Conservation (phyloP, 2,888 invertebrate species). For the Limnephilus marmoratus region DNA sequence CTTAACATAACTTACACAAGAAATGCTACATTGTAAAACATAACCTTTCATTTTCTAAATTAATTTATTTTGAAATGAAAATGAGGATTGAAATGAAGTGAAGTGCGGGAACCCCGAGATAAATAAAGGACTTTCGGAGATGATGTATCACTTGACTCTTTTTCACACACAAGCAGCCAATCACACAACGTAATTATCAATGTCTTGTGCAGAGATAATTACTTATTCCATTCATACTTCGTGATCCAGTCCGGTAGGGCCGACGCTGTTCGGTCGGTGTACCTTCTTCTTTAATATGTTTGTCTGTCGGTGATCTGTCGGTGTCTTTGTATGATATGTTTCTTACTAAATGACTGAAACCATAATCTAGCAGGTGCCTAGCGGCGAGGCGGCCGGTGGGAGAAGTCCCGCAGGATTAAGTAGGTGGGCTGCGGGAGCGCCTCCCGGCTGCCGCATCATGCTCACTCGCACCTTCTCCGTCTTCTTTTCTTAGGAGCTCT, state of each 20-base stretch:
- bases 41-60: constrained; percentile 52
- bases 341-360: constrained; percentile 59
- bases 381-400: constrained; percentile 67
- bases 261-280: constrained; percentile 49
- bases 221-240: constrained; percentile 55
- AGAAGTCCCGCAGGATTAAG: constrained; percentile 52
- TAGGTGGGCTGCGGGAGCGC: constrained; percentile 67
- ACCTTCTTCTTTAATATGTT: constrained; percentile 30
- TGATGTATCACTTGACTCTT: constrained; percentile 56
- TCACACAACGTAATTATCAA: constrained; percentile 53
- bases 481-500: constrained; percentile 64
- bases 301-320: constrained; percentile 6
- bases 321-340: constrained; percentile 42
- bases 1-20: constrained; percentile 65
- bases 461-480: constrained; percentile 70
- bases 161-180: constrained; percentile 62
- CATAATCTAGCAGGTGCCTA: constrained; percentile 53
- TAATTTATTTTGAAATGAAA: constrained; percentile 58
- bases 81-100: constrained; percentile 51
- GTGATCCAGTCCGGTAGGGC: constrained; percentile 60
- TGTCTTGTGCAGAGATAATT: constrained; percentile 46
- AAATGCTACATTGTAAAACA: constrained; percentile 56
- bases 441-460: constrained; percentile 76
- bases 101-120: constrained; percentile 49
- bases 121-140: constrained; percentile 55